Conservation (phyloP, 2,797 vertebrate genomes). For the Danio aesculapii region DNA sequence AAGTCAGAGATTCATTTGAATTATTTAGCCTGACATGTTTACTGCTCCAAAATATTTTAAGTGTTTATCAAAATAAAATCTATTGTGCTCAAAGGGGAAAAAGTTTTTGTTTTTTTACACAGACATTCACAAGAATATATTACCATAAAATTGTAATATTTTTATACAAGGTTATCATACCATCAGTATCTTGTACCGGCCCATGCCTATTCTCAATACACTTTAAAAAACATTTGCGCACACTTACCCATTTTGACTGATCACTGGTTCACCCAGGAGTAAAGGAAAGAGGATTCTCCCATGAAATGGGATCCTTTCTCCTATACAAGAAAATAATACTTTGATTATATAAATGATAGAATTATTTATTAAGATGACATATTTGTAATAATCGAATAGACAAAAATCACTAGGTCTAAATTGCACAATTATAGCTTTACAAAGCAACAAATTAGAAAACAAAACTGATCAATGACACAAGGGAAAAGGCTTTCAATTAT, state of each 20-base stretch:
- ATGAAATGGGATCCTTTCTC: conserved; percentile 87
- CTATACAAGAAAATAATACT: conserved; percentile 63
- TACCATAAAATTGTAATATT: too few species aligned
- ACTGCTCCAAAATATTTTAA: too few species aligned
- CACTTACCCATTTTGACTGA: conserved; percentile 91
- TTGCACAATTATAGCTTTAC: not conserved
- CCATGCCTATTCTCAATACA: not conserved
- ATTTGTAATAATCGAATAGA: not conserved
- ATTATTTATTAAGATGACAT: not conserved
- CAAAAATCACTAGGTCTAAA: not conserved
- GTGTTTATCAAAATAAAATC: too few species aligned
- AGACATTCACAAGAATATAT: too few species aligned
- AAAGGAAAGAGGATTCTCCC: conserved; percentile 85
- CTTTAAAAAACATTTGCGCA: not conserved
- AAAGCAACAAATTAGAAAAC: not conserved
- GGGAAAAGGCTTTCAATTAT: not conserved
- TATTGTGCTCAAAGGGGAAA: too few species aligned
- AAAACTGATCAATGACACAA: not conserved
- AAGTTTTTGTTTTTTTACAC: too few species aligned
- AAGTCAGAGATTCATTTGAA: too few species aligned
- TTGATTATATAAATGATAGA: not conserved
- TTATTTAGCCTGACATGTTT: too few species aligned
- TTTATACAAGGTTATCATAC: too few species aligned
- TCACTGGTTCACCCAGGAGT: conserved; percentile 83
- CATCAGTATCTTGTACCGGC: too few species aligned